phyloP scores from a whole-genome alignment of 2,888 invertebrate species.

The Drosophila merina region DNA sequence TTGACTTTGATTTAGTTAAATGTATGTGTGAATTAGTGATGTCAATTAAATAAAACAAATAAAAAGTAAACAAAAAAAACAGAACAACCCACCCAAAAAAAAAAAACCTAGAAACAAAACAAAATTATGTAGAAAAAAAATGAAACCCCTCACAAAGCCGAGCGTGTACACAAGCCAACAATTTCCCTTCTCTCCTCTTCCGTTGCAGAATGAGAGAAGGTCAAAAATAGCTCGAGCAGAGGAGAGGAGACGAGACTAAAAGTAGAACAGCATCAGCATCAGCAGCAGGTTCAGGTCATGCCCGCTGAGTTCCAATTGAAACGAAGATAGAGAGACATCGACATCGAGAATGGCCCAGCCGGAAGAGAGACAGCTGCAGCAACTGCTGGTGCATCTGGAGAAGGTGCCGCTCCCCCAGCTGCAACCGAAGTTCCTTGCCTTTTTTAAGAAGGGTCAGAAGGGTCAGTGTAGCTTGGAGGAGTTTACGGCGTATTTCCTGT shows the following conservation, averaged over 20 bases:
- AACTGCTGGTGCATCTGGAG: slow-evolving; percentile 51
- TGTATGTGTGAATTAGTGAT: slow-evolving; percentile 54
- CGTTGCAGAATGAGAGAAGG: slow-evolving; percentile 63
- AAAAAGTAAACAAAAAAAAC: not conserved
- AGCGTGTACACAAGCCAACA: slow-evolving; percentile 65
- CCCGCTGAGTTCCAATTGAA: not conserved
- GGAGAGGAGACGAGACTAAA: slow-evolving; percentile 5
- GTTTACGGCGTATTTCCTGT: slow-evolving; percentile 86
- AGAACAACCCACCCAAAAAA: not conserved
- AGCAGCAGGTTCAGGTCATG: slow-evolving; percentile 4
- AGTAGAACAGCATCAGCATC: slow-evolving; percentile 24
- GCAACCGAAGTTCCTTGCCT: slow-evolving; percentile 50
- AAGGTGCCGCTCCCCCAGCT: slow-evolving; percentile 29
- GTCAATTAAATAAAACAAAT: slow-evolving; percentile 47
- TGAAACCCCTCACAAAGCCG: slow-evolving; percentile 35
- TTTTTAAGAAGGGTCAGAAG: slow-evolving; percentile 40
- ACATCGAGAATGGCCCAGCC: slow-evolving; percentile 15
- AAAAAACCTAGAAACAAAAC: slow-evolving; percentile 13
- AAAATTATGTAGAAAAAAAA: slow-evolving; percentile 19
- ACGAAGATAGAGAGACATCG: slow-evolving; percentile 10
- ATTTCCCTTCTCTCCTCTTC: slow-evolving; percentile 79
- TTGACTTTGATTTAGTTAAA: slow-evolving; percentile 34
- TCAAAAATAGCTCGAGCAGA: slow-evolving; percentile 26
- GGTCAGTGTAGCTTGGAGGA: slow-evolving; percentile 82
- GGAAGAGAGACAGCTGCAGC: slow-evolving; percentile 47